Base-by-base conservation (phyloP, 2,888 invertebrate genomes). In the Choreutis nemorana region DNA sequence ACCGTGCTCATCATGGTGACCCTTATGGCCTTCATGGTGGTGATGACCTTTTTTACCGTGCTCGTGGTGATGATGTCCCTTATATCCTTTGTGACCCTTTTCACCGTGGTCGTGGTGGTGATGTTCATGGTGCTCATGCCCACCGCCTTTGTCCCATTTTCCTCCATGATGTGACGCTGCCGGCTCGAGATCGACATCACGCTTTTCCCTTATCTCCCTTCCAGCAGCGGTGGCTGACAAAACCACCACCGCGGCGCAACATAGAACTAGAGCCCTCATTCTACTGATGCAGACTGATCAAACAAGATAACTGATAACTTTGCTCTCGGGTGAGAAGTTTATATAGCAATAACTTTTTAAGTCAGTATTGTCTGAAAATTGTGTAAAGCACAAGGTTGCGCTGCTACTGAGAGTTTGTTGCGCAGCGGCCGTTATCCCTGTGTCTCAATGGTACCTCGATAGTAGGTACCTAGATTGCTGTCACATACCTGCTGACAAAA, bases 51-150 rank as follows among this genome's bases (percentile, higher is more conserved):
- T 87, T 42, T 86, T 81, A 22, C 85, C 85, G 49, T 88, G 86
- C 38, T 85, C 84, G 41, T 86, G 80, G 33, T 85, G 83, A 18
- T 82, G 83, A 23, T 82, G 83, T 1, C 83, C 82, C 34, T 75
- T 75, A 66, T 89, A 97, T 75, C 86, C 87, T 43, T 89, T 87
- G 45, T 88, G 86, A 3, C 85, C 87, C 52, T 89, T 86, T 33
- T 86, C 86, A 0, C 89, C 89, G 41, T 87, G 84, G 36, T 84
- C 81, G 36, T 82, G 80, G 48, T 85, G 84, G 40, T 87, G 84
- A 35, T 85, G 79, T 1, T 71, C 80, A 41, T 87, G 84, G 39
- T 86, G 82, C 36, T 87, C 85, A 35, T 84, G 81, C 1, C 87
- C 87, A 4, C 84, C 85, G 6, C 87, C 87, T 44, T 75, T 73